Evolutionary conservation across 2,888 invertebrate genomes (phyloP), one percentile per base, ranked within the genome.

Genomic region (Cephus runcator): DNA sequence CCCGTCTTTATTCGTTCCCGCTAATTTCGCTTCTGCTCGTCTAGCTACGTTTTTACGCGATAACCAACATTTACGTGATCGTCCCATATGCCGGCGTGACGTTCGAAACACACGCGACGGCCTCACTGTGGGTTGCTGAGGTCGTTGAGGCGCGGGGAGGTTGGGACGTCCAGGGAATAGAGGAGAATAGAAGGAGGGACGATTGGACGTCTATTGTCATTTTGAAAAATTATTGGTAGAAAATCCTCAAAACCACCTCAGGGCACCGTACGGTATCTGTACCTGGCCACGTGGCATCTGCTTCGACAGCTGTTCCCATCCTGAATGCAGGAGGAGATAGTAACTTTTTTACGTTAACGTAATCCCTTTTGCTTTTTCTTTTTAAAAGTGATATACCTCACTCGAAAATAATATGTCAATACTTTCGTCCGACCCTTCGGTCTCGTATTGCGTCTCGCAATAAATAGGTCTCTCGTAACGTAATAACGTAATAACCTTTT

Each of bases 291-390:
- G 87, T 86, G 84, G 85, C 88, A 88, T 86, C 87, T 88, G 88
- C 85, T 84, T 80, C 83, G 85, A 87, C 88, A 88, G 88, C 88
- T 88, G 88, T 87, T 84, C 79, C 82, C 82, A 82, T 31, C 82
- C 82, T 82, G 81, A 85, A 87, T 83, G 80, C 76, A 75, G 31
- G 15, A 56, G 73, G 33, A 75, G 56, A 73, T 23, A 30, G 34
- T 36, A 71, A 34, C 34, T 71, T 71, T 71, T 35, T 71, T 1
- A 33, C 71, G 71, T 30, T 56, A 56, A 74, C 56, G 36, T 40
- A 34, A 34, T n/a, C 76, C 69, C n/a, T 6, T 76, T 36, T 23
- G n/a, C 40, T 56, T 71, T 34, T 76, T 36, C 0, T 33, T 4
- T 33, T 33, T 4, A 33, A 34, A 40, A 23, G 23, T 23, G 1